These are phyloP conservation scores for Prorops nasuta DNA, from an alignment of 1,140 invertebrate genomes.

Conservation along the genomic window DNA sequence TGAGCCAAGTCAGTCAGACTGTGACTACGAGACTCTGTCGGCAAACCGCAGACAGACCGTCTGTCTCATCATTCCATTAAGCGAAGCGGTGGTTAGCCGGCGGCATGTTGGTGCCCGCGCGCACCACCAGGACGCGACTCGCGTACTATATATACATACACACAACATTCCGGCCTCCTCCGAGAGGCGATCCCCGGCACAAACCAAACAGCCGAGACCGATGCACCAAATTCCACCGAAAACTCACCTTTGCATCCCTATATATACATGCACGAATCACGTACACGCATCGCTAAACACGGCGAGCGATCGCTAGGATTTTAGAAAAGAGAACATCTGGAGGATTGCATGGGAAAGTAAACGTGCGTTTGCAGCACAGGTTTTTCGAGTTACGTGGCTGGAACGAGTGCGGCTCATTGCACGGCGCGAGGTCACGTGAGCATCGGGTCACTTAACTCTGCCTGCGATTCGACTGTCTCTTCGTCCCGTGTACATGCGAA, in stretches of 20 bases:
- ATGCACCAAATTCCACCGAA: too few species aligned
- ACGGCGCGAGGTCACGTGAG: conserved; percentile 23
- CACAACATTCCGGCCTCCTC: neutral
- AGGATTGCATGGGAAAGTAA: too few species aligned
- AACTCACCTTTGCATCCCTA: too few species aligned
- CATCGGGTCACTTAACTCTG: conserved; percentile 26
- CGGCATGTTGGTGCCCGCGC: conserved; percentile 13
- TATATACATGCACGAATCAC: too few species aligned
- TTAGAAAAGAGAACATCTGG: too few species aligned
- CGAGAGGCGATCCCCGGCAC: too few species aligned
- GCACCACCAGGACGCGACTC: neutral
- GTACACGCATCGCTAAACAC: too few species aligned
- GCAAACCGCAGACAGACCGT: conserved; percentile 28
- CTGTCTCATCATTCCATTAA: conserved; percentile 36
- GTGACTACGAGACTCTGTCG: conserved; percentile 20
- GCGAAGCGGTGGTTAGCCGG: conserved; percentile 7
- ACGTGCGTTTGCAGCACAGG: too few species aligned
- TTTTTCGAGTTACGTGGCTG: conserved; percentile 10
- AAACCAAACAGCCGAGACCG: too few species aligned
- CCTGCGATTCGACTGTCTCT: conserved; percentile 23
- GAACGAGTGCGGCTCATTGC: conserved; percentile 21
- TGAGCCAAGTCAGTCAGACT: conserved; percentile 27
- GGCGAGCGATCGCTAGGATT: too few species aligned
- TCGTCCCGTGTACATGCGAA: too few species aligned
- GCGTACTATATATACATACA: neutral